Percentiles rank a stretch among this genome's conserved stretches.
Conservation (phyloP, 2,797 vertebrate genomes). For the Oophaga sylvatica region DNA sequence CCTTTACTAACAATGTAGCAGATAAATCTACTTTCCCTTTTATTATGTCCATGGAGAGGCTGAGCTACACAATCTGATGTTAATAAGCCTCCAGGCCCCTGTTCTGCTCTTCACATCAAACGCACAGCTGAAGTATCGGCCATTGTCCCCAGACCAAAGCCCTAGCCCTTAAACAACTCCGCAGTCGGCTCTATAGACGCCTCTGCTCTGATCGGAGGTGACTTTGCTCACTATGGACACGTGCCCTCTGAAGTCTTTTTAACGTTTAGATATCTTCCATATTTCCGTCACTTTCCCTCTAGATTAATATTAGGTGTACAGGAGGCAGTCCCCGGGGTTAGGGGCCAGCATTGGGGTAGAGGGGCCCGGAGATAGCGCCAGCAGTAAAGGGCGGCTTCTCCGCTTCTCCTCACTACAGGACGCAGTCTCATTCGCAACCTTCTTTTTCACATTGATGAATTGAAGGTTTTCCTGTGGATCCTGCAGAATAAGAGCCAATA, state of each 20-base stretch:
- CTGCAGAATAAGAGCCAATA: not conserved
- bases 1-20: slow-evolving; percentile 61
- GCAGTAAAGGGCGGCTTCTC: slow-evolving; percentile 72
- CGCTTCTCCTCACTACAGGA: slow-evolving; percentile 75
- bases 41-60: slow-evolving; percentile 64
- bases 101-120: slow-evolving; percentile 63
- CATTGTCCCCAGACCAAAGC: slow-evolving; percentile 67
- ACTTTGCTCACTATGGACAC: slow-evolving; percentile 64
- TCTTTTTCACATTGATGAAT: not conserved
- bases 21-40: slow-evolving; percentile 69
- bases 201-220: slow-evolving; percentile 55
- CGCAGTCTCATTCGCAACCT: not conserved
- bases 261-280: not conserved
- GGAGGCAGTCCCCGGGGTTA: not conserved
- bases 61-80: slow-evolving; percentile 73
- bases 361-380: slow-evolving; percentile 26
- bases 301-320: not conserved
- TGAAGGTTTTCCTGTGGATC: not conserved
- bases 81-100: slow-evolving; percentile 67
- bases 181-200: slow-evolving; percentile 71
- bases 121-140: slow-evolving; percentile 31
- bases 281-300: not conserved
- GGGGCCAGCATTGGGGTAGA: not conserved
- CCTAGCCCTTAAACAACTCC: slow-evolving; percentile 69
- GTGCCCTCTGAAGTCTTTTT: slow-evolving; percentile 49